A percentile compares a stretch with the other conserved stretches of the same genome.
phyloP scores from a whole-genome alignment of 2,113 vertebrate genomes.

The Oxyura jamaicensis region DNA sequence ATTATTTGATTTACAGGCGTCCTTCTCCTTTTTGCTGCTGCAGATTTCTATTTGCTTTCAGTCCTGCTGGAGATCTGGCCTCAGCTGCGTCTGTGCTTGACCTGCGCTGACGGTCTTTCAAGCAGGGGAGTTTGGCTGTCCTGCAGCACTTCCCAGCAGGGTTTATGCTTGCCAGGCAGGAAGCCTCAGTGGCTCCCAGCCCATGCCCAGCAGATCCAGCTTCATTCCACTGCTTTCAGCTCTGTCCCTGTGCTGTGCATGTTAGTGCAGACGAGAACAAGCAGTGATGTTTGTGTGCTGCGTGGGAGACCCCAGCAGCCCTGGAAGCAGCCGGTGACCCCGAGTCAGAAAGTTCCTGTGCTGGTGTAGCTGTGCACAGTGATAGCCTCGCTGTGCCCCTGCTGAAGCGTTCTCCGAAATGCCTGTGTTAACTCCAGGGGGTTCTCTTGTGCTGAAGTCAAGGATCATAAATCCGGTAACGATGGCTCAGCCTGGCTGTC shows the following conservation, averaged over 20 bases:
- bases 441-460: not conserved
- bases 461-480: not conserved
- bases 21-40: not conserved
- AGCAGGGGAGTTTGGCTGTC: not conserved
- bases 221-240: not conserved
- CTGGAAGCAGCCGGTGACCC: not conserved
- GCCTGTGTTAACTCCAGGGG: not conserved
- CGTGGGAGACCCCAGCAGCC: not conserved
- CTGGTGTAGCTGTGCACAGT: not conserved
- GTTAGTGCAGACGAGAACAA: accelerated
- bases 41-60: not conserved
- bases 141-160: not conserved
- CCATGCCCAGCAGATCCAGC: not conserved
- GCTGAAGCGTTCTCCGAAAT: not conserved
- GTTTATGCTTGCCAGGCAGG: not conserved
- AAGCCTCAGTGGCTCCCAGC: not conserved
- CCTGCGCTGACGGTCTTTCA: not conserved
- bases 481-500: not conserved
- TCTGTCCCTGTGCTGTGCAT: not conserved
- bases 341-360: accelerated
- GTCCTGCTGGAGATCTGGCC: not conserved
- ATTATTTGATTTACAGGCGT: constrained; percentile 16
- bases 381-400: not conserved
- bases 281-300: not conserved
- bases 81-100: not conserved